Percentiles rank a stretch among this genome's conserved stretches.
Evolutionary conservation across 2,113 vertebrate genomes (phyloP).

Genomic region (Balaeniceps rex): DNA sequence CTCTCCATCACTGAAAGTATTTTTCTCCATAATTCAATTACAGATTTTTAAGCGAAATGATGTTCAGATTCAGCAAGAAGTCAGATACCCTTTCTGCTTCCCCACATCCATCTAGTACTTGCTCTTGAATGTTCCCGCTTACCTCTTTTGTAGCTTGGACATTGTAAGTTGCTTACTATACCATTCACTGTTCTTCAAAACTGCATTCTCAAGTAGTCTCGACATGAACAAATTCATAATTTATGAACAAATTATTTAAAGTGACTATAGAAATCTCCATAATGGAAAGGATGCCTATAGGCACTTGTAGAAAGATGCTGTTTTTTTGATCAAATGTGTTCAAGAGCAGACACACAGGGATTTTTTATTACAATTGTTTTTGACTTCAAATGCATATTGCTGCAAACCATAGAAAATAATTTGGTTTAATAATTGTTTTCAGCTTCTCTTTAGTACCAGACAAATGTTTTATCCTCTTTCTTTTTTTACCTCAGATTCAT

Average conservation of each 20-base stretch:
- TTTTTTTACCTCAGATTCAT: conserved; percentile 76
- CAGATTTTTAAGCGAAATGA: neutral
- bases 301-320: neutral
- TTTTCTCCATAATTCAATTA: neutral
- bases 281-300: neutral
- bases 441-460: neutral
- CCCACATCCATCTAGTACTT: neutral
- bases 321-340: neutral
- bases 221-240: neutral
- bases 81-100: neutral
- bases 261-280: neutral
- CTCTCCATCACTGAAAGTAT: neutral
- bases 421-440: neutral
- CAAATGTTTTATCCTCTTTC: conserved; percentile 37
- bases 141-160: neutral
- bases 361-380: neutral
- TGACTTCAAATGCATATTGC: neutral
- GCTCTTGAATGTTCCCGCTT: neutral
- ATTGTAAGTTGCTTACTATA: neutral
- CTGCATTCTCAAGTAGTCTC: neutral
- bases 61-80: neutral
- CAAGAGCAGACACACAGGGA: neutral
- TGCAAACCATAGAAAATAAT: neutral
- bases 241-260: neutral
- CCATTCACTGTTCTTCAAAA: neutral